Conservation (phyloP, 2,797 vertebrate species). For the Aplochiton taeniatus region DNA sequence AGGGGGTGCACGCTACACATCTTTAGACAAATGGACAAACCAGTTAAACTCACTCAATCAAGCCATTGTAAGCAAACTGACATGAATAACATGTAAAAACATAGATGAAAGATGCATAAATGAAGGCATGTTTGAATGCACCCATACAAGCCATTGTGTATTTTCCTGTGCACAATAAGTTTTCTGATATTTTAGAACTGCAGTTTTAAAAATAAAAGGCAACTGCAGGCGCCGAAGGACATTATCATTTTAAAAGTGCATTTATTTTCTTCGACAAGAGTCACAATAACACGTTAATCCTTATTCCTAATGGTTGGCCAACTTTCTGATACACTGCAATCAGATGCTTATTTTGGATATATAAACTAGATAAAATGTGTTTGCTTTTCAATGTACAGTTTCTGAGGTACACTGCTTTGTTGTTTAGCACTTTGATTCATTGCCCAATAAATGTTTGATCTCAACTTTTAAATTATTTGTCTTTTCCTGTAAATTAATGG, state of each 20-base stretch:
- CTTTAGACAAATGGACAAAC: constrained; percentile 99
- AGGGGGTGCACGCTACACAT: constrained; percentile 96
- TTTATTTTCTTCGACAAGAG: constrained; percentile 54
- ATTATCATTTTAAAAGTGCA: constrained; percentile 46
- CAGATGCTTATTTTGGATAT: constrained; percentile 55
- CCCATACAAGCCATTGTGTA: constrained; percentile 44
- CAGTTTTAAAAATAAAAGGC: too few relatives aligned
- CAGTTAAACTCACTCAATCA: constrained; percentile 98
- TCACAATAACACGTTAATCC: constrained; percentile 55
- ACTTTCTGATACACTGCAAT: constrained; percentile 63
- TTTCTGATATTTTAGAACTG: too few relatives aligned
- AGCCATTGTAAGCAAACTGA: constrained; percentile 97
- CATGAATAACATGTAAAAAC: constrained; percentile 85
- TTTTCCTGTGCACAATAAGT: too few relatives aligned
- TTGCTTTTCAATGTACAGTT: too few relatives aligned
- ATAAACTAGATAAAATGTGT: constrained; percentile 33
- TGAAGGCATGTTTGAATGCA: constrained; percentile 70
- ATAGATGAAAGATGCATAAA: constrained; percentile 47
- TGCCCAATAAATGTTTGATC: too few relatives aligned
- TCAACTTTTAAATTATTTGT: too few relatives aligned
- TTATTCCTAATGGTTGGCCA: constrained; percentile 64
- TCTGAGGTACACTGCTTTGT: too few relatives aligned
- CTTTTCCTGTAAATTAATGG: too few relatives aligned
- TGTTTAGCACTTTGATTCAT: too few relatives aligned
- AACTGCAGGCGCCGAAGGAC: too few relatives aligned